phyloP scores from a whole-genome alignment of 2,797 vertebrate genomes.

The Phataginus tricuspis region DNA sequence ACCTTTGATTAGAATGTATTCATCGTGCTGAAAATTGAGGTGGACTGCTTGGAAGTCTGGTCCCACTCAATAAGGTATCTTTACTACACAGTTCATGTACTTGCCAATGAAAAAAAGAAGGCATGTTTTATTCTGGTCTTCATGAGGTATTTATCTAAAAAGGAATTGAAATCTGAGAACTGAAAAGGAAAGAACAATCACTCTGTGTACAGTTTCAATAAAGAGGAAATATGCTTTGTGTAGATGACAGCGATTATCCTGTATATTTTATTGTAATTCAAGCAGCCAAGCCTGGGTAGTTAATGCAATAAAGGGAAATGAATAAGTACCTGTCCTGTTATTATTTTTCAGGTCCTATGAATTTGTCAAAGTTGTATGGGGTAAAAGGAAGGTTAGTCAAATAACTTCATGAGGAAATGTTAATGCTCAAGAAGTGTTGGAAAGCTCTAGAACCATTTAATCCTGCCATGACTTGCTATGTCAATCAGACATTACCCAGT shows the following conservation, averaged over 20 bases:
- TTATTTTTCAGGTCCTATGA: slow-evolving; percentile 58
- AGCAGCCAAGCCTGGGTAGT: slow-evolving; percentile 63
- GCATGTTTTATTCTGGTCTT: slow-evolving; percentile 31
- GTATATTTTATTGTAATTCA: slow-evolving; percentile 56
- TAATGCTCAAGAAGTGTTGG: slow-evolving; percentile 30
- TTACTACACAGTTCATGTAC: background rate
- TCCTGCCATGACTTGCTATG: background rate
- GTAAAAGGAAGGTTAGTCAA: slow-evolving; percentile 52
- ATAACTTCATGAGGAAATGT: slow-evolving; percentile 57
- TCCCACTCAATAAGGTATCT: background rate
- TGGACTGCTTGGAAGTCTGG: background rate
- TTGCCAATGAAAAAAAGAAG: background rate
- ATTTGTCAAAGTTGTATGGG: slow-evolving; percentile 23
- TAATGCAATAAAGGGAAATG: slow-evolving; percentile 73
- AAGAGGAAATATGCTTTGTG: slow-evolving; percentile 55
- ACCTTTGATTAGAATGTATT: background rate
- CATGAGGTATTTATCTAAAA: slow-evolving; percentile 51
- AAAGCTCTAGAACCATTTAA: background rate
- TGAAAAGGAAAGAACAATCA: slow-evolving; percentile 56
- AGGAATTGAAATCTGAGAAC: slow-evolving; percentile 60
- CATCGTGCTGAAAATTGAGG: background rate
- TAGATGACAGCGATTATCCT: slow-evolving; percentile 73
- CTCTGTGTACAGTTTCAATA: slow-evolving; percentile 64
- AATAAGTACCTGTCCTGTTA: slow-evolving; percentile 71
- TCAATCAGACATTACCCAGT: background rate